Conservation (phyloP, 1,140 invertebrate genomes). For the Formica selysi region DNA sequence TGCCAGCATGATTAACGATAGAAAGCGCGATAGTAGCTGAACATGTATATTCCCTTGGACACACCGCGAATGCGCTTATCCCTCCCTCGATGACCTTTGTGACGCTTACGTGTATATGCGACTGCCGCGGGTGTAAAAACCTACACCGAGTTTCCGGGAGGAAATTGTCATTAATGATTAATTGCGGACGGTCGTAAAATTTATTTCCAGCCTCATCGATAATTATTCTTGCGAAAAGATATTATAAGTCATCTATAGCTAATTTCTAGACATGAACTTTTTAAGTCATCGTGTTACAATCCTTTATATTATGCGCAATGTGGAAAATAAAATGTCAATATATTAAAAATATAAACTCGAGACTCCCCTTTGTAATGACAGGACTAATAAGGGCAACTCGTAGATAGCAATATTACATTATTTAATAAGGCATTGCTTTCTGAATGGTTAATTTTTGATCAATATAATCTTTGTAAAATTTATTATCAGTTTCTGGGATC, state of each 20-base stretch:
- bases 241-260: slow-evolving; percentile 13
- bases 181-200: slow-evolving; percentile 60
- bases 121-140: slow-evolving; percentile 44
- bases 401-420: too few species aligned
- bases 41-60: slow-evolving; percentile 71
- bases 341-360: neutral
- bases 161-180: slow-evolving; percentile 71
- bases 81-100: slow-evolving; percentile 65
- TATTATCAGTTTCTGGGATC: neutral
- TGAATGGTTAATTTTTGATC: neutral
- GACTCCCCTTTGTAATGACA: too few species aligned
- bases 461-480: neutral
- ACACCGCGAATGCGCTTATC: slow-evolving; percentile 51
- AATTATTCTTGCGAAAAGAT: slow-evolving; percentile 46
- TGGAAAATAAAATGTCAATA: neutral
- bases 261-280: slow-evolving; percentile 34
- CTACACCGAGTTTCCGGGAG: slow-evolving; percentile 66
- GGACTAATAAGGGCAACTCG: too few species aligned
- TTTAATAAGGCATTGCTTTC: too few species aligned
- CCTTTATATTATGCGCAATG: neutral
- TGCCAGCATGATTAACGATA: slow-evolving; percentile 74
- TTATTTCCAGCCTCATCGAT: slow-evolving; percentile 49
- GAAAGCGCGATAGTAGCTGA: slow-evolving; percentile 73
- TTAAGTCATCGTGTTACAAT: slow-evolving; percentile 20
- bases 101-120: slow-evolving; percentile 56